Evolutionary conservation across 2,888 invertebrate species (phyloP).

Genomic region (Mythimna impura): DNA sequence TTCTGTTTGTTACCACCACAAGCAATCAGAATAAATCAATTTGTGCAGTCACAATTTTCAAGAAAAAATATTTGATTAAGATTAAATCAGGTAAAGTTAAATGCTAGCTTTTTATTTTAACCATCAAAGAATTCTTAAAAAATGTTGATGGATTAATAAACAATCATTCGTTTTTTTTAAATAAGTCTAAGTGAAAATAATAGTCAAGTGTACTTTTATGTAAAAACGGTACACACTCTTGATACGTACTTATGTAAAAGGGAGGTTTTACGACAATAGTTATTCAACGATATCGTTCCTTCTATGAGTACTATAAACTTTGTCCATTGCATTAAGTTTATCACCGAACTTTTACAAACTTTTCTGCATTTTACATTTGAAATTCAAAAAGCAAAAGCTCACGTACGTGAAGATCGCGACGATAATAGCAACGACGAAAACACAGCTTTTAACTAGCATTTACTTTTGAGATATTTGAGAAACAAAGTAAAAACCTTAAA

Average conservation of each 20-base stretch:
- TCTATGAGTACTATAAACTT: slow-evolving; percentile 44
- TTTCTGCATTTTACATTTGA: slow-evolving; percentile 3
- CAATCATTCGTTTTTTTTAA: too few species aligned
- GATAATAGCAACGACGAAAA: not conserved
- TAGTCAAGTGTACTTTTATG: too few species aligned
- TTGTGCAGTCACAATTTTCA: too few species aligned
- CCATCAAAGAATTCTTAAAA: too few species aligned
- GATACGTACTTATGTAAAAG: not conserved
- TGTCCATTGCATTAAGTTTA: slow-evolving; percentile 38
- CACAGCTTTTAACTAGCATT: not conserved
- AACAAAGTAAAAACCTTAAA: not conserved
- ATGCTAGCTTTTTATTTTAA: too few species aligned
- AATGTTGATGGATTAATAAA: too few species aligned
- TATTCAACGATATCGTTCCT: not conserved
- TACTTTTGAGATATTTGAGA: not conserved
- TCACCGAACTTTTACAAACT: slow-evolving; percentile 25
- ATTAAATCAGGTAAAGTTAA: not conserved
- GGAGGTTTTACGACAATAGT: slow-evolving; percentile 9
- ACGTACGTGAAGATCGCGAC: not conserved
- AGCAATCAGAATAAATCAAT: too few species aligned
- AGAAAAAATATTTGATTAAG: too few species aligned
- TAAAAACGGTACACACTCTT: not conserved
- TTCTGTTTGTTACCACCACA: not conserved
- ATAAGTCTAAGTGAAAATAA: too few species aligned
- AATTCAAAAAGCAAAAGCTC: slow-evolving; percentile 27